Percentiles rank a stretch among this genome's conserved stretches.
Conservation (phyloP, 2,113 vertebrate species). For the Rafetus swinhoei region DNA sequence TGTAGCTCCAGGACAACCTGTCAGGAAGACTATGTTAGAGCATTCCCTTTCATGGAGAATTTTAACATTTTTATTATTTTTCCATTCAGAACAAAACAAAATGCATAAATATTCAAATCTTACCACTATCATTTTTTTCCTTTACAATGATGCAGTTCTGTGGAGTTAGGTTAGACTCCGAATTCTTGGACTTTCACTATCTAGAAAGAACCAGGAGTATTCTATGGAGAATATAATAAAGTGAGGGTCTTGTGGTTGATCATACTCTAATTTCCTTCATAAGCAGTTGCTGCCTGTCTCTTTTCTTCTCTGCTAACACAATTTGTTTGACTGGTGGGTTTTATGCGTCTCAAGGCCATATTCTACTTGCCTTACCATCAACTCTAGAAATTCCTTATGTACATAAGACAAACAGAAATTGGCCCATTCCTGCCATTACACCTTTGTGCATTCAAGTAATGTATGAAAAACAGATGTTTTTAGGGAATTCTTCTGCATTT, state of each 20-base stretch:
- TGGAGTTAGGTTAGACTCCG: neutral
- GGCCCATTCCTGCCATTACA: neutral
- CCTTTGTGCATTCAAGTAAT: neutral
- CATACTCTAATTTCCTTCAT: neutral
- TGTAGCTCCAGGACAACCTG: rapidly evolving
- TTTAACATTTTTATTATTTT: neutral
- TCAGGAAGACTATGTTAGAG: neutral
- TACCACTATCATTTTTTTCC: neutral
- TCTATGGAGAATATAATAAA: neutral
- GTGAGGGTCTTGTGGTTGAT: neutral
- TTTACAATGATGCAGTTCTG: neutral
- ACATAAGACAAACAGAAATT: neutral
- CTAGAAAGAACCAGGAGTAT: neutral
- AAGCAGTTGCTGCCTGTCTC: neutral
- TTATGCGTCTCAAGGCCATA: neutral
- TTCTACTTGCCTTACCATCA: neutral
- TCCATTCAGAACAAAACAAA: neutral
- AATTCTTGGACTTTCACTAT: neutral
- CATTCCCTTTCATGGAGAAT: neutral
- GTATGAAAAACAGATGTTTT: neutral
- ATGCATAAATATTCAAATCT: neutral
- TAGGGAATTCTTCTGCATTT: neutral
- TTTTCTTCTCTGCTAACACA: neutral
- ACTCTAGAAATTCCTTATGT: neutral
- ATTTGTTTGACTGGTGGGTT: neutral